Base-by-base conservation (phyloP, 2,113 vertebrate species). In the Callospermophilus lateralis region DNA sequence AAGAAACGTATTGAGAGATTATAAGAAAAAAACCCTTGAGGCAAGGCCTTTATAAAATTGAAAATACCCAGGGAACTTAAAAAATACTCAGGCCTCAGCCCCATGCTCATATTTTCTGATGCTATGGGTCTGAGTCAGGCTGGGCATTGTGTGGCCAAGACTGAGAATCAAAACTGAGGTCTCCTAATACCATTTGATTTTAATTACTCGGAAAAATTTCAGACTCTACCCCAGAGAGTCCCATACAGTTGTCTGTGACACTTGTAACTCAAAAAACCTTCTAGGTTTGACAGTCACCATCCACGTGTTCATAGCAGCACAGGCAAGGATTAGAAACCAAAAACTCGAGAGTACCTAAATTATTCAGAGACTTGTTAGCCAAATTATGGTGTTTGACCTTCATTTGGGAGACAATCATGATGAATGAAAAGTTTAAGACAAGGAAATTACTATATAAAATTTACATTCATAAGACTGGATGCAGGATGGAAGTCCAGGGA, bases 381-480 rank as follows among this genome's bases (percentile, higher is more conserved):
- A 67, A 51, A 58, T 63, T 61, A n/a, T 28, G 8, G 15, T 42
- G 20, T 84, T 65, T 42, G 19, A 32, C 37, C 24, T 89, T 90
- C 51, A 55, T 48, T 53, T 92, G 63, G 7, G 6, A 7, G 28
- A 55, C 15, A 63, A 37, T 55, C 17, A 42, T 55, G 76, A 19
- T 24, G 42, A 92, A 30, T 37, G 58, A 58, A 68, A 3, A n/a
- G 8, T 5, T 81, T 94, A n/a, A 87, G 37, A 37, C 65, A 77
- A 45, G 22, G 3, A 26, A 80, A 11, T 58, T 10, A 55, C 53
- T 58, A 84, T 53, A 51, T 37, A 88, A 95, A 93, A 45, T 61
- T 76, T 88, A 6, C 11, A 88, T n/a, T 89, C 68, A 86, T 91
- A 94, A 90, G 32, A 51, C 9, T n/a, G 61, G 37, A 55, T 42